These are phyloP conservation scores for Scelioninae gen. 1 DNA, from an alignment of 2,888 invertebrate species.

Conservation along the genomic window DNA sequence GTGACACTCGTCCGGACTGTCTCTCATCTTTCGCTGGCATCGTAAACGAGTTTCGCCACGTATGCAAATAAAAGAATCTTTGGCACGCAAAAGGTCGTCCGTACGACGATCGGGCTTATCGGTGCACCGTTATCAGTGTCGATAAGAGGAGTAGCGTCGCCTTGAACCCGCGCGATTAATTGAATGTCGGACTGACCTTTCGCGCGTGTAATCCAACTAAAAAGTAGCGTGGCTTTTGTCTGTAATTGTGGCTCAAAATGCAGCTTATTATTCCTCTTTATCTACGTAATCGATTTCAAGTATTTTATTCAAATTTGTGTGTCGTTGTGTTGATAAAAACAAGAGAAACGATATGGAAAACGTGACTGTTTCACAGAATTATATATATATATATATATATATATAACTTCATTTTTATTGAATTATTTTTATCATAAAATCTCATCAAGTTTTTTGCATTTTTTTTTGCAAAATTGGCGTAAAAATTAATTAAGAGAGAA, in stretches of 20 bases:
- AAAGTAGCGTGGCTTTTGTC: slow-evolving; percentile 31
- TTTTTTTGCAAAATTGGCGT: too few relatives aligned
- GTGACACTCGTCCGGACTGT: slow-evolving; percentile 44
- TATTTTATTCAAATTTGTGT: background rate
- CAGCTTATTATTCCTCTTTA: slow-evolving; percentile 15
- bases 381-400: background rate
- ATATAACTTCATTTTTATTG: background rate
- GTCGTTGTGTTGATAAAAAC: background rate
- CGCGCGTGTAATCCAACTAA: slow-evolving; percentile 41
- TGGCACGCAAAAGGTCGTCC: slow-evolving; percentile 76
- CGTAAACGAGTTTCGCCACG: slow-evolving; percentile 75
- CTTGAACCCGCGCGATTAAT: slow-evolving; percentile 72
- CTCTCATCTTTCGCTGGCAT: slow-evolving; percentile 72
- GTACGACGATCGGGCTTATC: slow-evolving; percentile 60
- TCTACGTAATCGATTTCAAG: background rate
- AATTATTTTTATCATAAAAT: too few relatives aligned
- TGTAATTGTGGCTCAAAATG: slow-evolving; percentile 12
- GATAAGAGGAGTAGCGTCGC: slow-evolving; percentile 58
- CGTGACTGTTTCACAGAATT: background rate
- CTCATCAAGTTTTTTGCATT: too few relatives aligned
- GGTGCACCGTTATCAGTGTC: slow-evolving; percentile 51
- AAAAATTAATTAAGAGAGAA: too few relatives aligned
- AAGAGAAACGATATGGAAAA: background rate
- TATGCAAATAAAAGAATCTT: slow-evolving; percentile 73
- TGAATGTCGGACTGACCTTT: slow-evolving; percentile 66